Percentiles rank a stretch among this genome's conserved stretches.
phyloP scores from a whole-genome alignment of 2,888 invertebrate species.

The Pristionchus entomophagus region DNA sequence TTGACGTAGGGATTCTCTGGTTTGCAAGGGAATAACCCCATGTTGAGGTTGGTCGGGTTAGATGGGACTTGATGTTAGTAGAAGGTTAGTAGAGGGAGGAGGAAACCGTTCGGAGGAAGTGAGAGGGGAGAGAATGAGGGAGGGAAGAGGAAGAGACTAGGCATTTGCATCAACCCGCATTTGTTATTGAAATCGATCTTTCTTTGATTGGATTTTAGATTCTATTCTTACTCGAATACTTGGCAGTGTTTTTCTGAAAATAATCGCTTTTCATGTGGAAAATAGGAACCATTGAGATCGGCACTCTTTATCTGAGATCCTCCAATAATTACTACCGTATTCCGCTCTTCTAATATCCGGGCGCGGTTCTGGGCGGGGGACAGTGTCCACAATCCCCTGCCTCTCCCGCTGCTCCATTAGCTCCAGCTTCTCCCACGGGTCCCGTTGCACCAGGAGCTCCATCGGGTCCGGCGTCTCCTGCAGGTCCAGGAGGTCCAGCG shows the following conservation, averaged over 20 bases:
- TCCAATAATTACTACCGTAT: background rate
- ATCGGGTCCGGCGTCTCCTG: slow-evolving; percentile 45
- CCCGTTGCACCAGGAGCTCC: slow-evolving; percentile 26
- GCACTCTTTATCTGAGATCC: background rate
- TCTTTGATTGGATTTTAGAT: background rate
- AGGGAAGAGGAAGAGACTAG: background rate
- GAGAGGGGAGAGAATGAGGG: background rate
- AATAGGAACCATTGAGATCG: background rate
- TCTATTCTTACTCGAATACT: background rate
- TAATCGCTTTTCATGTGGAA: background rate
- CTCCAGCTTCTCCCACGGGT: background rate
- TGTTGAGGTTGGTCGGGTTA: no score
- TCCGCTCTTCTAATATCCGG: slow-evolving; percentile 31
- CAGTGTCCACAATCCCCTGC: slow-evolving; percentile 44
- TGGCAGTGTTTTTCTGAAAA: background rate
- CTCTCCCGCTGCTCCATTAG: background rate
- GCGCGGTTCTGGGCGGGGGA: slow-evolving; percentile 42
- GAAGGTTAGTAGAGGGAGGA: slow-evolving; percentile 13
- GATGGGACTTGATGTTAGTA: background rate
- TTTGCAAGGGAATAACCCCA: background rate
- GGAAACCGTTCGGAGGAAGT: background rate
- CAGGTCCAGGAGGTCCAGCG: slow-evolving; percentile 42
- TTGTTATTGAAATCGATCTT: no score
- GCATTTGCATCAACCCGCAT: no score
- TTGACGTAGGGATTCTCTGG: slow-evolving; percentile 19